These are phyloP conservation scores for Melanaphis sacchari DNA, from an alignment of 1,140 invertebrate species.

Conservation along the genomic window DNA sequence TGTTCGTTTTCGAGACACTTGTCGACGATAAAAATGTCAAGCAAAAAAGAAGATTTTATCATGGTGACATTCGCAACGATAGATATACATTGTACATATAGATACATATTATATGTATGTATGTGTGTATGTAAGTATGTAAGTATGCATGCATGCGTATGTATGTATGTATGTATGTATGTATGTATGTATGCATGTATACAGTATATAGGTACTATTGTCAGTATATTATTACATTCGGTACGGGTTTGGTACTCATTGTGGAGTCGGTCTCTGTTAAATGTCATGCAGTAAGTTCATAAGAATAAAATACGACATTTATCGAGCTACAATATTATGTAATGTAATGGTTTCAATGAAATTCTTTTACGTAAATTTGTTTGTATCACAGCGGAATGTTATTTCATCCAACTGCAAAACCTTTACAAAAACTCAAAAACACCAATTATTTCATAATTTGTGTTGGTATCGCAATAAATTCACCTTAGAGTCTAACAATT, in stretches of 20 bases:
- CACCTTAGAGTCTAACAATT: neutral
- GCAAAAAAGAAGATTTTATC: conserved; percentile 31
- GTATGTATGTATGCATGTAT: neutral
- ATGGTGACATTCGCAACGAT: neutral
- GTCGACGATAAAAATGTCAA: conserved; percentile 28
- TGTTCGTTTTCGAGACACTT: neutral
- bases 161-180: no score
- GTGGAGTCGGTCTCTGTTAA: neutral
- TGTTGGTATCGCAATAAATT: neutral
- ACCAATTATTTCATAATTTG: neutral
- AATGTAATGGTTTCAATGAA: neutral
- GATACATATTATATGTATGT: neutral
- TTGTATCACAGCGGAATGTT: neutral
- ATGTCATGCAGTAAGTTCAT: neutral
- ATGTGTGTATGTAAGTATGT: no score
- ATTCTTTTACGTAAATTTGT: neutral
- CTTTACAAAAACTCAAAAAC: neutral
- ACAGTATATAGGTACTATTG: neutral
- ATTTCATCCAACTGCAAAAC: neutral
- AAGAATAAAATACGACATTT: neutral
- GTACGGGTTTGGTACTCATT: neutral
- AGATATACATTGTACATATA: neutral
- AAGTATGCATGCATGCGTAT: no score
- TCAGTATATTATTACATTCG: neutral
- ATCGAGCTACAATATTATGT: neutral